Evolutionary conservation across 2,797 vertebrate species (phyloP), one percentile per base, ranked within the genome.

Genomic region (Hylomyscus alleni): DNA sequence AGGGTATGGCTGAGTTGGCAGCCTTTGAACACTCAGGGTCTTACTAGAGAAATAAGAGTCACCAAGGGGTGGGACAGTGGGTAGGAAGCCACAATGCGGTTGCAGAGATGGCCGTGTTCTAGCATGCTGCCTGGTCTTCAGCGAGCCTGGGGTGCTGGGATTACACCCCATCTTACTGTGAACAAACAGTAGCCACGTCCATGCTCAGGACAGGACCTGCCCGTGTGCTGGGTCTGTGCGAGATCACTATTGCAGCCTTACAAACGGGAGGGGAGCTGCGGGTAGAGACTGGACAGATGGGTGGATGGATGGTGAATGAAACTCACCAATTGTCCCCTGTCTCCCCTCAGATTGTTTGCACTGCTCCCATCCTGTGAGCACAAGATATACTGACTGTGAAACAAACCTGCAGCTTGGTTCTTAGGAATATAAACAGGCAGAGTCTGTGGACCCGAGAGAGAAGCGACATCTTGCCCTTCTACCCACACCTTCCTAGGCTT

Each of bases 371-470:
- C 29, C 44, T 85, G 77, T 80, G 69, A 50, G 40, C 1, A 10
- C 76, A 92, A 89, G 76, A 58, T 58, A 0, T 20, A n/a, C 80
- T 94, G 77, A 89, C 58, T 78, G 65, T 54, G 78, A 94, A 89
- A 76, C 91, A 72, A 47, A 80, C 90, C 95, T 83, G 56, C 54
- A 90, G 67, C 85, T 96, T 24, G 4, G 34, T 82, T 94, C 92
- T 86, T 10, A 24, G 56, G 85, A 91, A 76, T 83, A 44, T 29
- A 81, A 89, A 83, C 20, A 20, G 10, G 44, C 69, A 86, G 85
- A 62, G 78, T 52, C 1, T 83, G n/a, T 52, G 40, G 20, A 75
- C 87, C 58, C 14, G 3, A 91, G 19, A 87, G 62, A 89, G 86
- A 76, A 65, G 29, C 44, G 90, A 93, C 47, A 87, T n/a, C 87